phyloP scores from a whole-genome alignment of 2,797 vertebrate genomes.

The Dendrocincla tyrannina region DNA sequence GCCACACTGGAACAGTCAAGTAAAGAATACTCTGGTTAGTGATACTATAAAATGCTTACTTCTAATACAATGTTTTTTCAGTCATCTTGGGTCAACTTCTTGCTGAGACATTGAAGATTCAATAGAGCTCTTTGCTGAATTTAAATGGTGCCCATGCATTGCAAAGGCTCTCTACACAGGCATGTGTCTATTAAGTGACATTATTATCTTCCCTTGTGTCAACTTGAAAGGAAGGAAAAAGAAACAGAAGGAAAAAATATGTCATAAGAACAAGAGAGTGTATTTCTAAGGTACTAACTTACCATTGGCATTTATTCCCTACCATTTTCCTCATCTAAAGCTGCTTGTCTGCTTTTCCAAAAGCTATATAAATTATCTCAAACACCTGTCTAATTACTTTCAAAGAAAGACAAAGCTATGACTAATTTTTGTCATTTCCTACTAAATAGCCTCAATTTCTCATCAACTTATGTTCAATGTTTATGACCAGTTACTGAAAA shows the following conservation, averaged over 20 bases:
- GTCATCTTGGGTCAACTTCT: not conserved
- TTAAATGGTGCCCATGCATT: not conserved
- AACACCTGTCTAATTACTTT: not conserved
- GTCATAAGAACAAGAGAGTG: not conserved
- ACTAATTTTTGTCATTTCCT: not conserved
- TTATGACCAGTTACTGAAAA: slow-evolving; percentile 9
- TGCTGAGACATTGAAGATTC: not conserved
- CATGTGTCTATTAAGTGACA: not conserved
- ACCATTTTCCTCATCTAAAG: not conserved
- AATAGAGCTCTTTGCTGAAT: not conserved
- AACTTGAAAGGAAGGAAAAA: not conserved
- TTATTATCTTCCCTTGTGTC: not conserved
- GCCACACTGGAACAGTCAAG: slow-evolving; percentile 87
- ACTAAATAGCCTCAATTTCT: not conserved
- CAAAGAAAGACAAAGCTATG: not conserved
- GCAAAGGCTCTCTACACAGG: not conserved
- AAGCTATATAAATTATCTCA: not conserved
- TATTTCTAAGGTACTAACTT: slow-evolving; percentile 3
- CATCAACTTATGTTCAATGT: not conserved
- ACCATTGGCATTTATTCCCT: not conserved
- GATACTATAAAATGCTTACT: not conserved
- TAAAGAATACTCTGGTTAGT: slow-evolving; percentile 62
- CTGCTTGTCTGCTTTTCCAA: not conserved
- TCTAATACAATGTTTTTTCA: not conserved
- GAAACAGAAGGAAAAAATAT: not conserved